These are phyloP conservation scores for Morelia viridis DNA, from an alignment of 2,797 vertebrate species.

Conservation along the genomic window DNA sequence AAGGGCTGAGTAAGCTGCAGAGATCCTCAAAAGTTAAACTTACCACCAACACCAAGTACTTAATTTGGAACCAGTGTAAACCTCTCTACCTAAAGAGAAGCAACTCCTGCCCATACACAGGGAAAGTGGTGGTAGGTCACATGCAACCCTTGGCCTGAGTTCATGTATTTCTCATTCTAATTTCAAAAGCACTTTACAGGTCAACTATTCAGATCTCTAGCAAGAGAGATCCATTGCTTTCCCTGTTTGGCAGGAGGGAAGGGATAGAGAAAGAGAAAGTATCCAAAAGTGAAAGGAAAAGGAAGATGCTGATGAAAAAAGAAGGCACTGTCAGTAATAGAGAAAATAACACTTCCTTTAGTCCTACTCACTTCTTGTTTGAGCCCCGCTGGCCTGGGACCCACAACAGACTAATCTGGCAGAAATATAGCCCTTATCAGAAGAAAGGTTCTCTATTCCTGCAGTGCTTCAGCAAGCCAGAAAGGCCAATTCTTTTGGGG, in stretches of 20 bases:
- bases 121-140: neutral
- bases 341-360: neutral
- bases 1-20: slow-evolving; percentile 1
- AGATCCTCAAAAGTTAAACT: neutral
- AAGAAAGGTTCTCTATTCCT: neutral
- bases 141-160: neutral
- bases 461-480: neutral
- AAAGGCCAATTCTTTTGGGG: neutral
- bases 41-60: neutral
- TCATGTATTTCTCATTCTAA: neutral
- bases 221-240: neutral
- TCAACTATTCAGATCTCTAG: neutral
- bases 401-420: neutral
- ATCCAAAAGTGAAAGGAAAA: neutral
- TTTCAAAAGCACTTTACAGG: neutral
- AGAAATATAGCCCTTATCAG: neutral
- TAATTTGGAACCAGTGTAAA: neutral
- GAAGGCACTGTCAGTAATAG: neutral
- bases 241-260: neutral
- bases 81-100: neutral
- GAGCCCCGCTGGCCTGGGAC: neutral
- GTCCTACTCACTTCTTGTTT: neutral
- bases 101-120: neutral
- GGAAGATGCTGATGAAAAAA: neutral
- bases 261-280: neutral